A percentile compares a stretch with the other conserved stretches of the same genome.
phyloP scores from a whole-genome alignment of 2,797 vertebrate genomes.

The Gymnothorax javanicus region DNA sequence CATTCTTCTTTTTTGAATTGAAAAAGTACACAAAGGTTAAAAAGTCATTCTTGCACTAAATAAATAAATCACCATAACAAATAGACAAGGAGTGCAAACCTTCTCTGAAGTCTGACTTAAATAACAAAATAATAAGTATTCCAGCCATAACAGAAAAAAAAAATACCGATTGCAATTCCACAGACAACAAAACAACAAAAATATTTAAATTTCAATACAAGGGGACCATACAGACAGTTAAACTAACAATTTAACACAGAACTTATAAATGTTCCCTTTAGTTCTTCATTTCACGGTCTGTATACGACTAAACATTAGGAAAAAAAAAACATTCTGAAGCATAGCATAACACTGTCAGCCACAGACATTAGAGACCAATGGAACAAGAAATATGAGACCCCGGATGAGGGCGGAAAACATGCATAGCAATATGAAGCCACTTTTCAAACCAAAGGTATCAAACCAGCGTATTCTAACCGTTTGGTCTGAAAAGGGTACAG shows the following conservation, averaged over 20 bases:
- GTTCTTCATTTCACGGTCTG: slow-evolving; percentile 54
- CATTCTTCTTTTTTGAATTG: neutral
- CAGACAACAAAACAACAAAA: neutral
- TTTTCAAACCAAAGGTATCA: slow-evolving; percentile 18
- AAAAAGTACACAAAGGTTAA: neutral
- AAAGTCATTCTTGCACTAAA: neutral
- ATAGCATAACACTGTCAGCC: slow-evolving; percentile 37
- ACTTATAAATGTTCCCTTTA: slow-evolving; percentile 12
- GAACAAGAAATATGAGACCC: neutral
- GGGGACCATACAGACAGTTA: neutral
- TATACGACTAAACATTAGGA: neutral
- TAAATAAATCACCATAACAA: neutral
- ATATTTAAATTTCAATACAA: neutral
- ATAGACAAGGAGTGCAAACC: neutral
- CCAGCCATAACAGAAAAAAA: neutral
- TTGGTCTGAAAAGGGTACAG: slow-evolving; percentile 42
- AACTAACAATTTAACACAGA: too few species aligned
- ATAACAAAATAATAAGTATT: neutral
- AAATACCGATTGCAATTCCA: neutral
- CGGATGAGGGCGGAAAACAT: slow-evolving; percentile 36
- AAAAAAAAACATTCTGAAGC: slow-evolving; percentile 38
- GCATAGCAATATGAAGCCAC: neutral
- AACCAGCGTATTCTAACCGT: neutral
- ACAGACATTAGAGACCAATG: neutral
- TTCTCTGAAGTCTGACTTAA: neutral